These are phyloP conservation scores for Drepana arcuata DNA, from an alignment of 1,140 invertebrate genomes.

Conservation along the genomic window DNA sequence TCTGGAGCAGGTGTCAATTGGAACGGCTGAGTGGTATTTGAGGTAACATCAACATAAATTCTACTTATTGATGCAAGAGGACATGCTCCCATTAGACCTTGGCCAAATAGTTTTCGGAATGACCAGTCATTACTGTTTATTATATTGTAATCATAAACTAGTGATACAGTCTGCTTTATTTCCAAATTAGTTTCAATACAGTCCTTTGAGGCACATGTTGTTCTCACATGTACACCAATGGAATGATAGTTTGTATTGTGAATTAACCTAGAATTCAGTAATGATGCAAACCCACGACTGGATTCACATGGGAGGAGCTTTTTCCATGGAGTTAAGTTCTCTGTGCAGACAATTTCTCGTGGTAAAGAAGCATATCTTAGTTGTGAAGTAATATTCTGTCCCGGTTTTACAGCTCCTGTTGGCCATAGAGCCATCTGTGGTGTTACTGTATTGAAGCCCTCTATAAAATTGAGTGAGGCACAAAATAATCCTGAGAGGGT, in stretches of 20 bases:
- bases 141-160: conserved; percentile 87
- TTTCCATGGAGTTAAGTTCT: conserved; percentile 98
- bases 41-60: conserved; percentile 88
- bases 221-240: conserved; percentile 87
- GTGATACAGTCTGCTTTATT: conserved; percentile 86
- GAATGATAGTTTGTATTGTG: conserved; percentile 97
- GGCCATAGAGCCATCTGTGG: conserved; percentile 90
- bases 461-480: conserved; percentile 96
- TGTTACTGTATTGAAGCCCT: conserved; percentile 87
- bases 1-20: conserved; percentile 74
- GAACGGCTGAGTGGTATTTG: conserved; percentile 73
- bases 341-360: conserved; percentile 96
- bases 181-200: conserved; percentile 82
- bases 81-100: conserved; percentile 84
- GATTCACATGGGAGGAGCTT: conserved; percentile 95
- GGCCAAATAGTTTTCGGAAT: conserved; percentile 88
- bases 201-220: conserved; percentile 77
- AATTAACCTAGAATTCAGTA: conserved; percentile 92
- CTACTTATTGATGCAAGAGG: conserved; percentile 83
- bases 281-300: conserved; percentile 85
- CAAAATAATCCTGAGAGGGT: conserved; percentile 95
- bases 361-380: conserved; percentile 91
- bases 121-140: conserved; percentile 85
- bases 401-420: conserved; percentile 74
- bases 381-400: conserved; percentile 72